Evolutionary conservation across 2,888 invertebrate species (phyloP), one percentile per base, ranked within the genome.

Genomic region (Macrostomum cliftonense): DNA sequence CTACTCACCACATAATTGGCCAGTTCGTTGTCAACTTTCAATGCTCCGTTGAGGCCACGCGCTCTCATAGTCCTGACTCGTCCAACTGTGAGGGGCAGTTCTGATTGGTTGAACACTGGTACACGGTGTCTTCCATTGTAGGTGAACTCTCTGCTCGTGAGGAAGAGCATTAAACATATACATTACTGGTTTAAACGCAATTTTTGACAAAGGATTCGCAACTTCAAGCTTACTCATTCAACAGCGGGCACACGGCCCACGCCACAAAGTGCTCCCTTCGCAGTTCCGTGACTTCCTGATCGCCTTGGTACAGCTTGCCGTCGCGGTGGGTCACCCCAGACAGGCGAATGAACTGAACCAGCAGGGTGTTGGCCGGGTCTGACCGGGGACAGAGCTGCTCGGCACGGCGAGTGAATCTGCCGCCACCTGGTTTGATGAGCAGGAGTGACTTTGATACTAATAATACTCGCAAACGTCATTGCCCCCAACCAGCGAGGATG

Each of bases 191-290:
- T 28, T 28, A 28, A 7, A 28, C 28, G 4, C 28, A 28, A 28
- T n/a, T n/a, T n/a, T n/a, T n/a, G n/a, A n/a, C n/a, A 28, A 28
- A 28, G 4, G 9, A 9, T 28, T 9, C 4, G 28, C 9, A 7
- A 28, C 9, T 7, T 28, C 28, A 28, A 28, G 28, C 28, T 28
- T 9, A 51, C 52, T 50, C 51, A 38, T 52, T 47, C 46, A 58
- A 59, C 11, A 56, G 48, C 44, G 53, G 53, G 13, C 52, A 43
- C 21, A 53, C 52, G 14, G 52, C 52, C 59, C 59, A 59, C n/a
- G 56, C 56, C 12, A 58, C 43, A 7, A 57, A 56, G 40, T 52
- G 52, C 11, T 58, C 53, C 37, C 54, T 47, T 19, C 51, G 50
- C 19, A 59, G 48, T 21, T 42, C 42, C 28, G 56, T 46, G 16